Conservation (phyloP, 2,888 invertebrate genomes). For the Ophion ellenae region DNA sequence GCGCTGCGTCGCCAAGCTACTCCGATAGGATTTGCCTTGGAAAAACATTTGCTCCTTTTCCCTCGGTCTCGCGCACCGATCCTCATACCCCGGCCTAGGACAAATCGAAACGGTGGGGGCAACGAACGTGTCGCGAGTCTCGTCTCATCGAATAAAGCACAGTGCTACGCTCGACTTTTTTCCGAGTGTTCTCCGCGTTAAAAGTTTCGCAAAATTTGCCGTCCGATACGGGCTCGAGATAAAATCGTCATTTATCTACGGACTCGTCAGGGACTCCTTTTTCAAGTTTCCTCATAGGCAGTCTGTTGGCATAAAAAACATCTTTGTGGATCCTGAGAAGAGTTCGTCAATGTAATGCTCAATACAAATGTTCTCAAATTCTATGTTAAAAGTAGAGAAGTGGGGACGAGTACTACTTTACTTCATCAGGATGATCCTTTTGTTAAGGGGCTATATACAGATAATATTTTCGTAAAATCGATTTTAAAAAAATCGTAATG, state of each 20-base stretch:
- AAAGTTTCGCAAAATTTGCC: slow-evolving; percentile 42
- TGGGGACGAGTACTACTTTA: too few species aligned
- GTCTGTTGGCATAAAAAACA: neutral
- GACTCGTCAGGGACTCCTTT: neutral
- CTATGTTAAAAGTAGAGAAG: too few species aligned
- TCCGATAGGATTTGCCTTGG: slow-evolving; percentile 64
- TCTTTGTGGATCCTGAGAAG: neutral
- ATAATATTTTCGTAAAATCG: too few species aligned
- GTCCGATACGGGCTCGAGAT: slow-evolving; percentile 6
- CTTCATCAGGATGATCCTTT: too few species aligned
- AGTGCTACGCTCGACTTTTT: slow-evolving; percentile 51
- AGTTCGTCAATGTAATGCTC: neutral
- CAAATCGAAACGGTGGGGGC: slow-evolving; percentile 67
- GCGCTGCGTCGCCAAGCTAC: slow-evolving; percentile 56
- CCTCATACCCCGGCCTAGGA: slow-evolving; percentile 36
- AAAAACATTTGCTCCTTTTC: slow-evolving; percentile 57
- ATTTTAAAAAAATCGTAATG: too few species aligned
- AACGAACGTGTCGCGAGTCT: slow-evolving; percentile 51
- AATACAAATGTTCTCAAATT: too few species aligned
- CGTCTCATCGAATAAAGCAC: slow-evolving; percentile 60
- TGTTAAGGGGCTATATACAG: too few species aligned
- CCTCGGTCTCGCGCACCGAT: slow-evolving; percentile 23
- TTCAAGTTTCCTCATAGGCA: neutral
- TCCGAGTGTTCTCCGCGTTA: slow-evolving; percentile 1
- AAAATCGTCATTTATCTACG: slow-evolving; percentile 4